Base-by-base conservation (phyloP, 2,797 vertebrate genomes). In the Malacoctenus gilli region DNA sequence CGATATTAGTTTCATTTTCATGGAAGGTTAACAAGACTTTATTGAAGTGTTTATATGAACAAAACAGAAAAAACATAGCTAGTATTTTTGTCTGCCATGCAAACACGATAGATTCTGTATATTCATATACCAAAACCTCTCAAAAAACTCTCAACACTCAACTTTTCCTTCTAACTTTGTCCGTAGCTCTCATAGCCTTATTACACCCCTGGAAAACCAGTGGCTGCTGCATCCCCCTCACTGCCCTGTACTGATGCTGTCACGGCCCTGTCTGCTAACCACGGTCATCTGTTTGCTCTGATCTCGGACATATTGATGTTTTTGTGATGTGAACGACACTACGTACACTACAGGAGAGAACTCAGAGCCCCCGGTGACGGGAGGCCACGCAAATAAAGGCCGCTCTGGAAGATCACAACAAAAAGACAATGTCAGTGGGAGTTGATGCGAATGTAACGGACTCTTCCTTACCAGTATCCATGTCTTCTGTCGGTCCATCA, bases 191-290 rank as follows among this genome's bases (percentile, higher is more conserved):
- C 8, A n/a, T n/a, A n/a, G n/a, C 12, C n/a, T 16, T 38, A 36
- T 57, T 36, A 35, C 52, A 40, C 54, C 68, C 39, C 46, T 39
- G 57, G 61, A 20, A 57, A 20, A 23, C 43, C 59, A 22, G 31
- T 53, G 61, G 54, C 46, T 46, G 41, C 38, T 39, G 10, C 3
- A 5, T 56, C 18, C 12, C n/a, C 25, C 39, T 68, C 50, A 50
- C 48, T 62, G 53, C 58, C 65, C 64, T 62, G 47, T 18, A 65
- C 46, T 67, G 53, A 70, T 25, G 30, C 44, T 48, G 38, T 46
- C 5, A 30, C 64, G 75, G 72, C 74, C n/a, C n/a, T n/a, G 82
- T 79, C 82, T 68, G 30, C 19, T 34, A 15, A 31, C 36, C 56
- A 53, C 37, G 56, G 18, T 10, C 30, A 6, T 57, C 36, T 68